phyloP scores from a whole-genome alignment of 2,797 vertebrate species.

The Chelon auratus region DNA sequence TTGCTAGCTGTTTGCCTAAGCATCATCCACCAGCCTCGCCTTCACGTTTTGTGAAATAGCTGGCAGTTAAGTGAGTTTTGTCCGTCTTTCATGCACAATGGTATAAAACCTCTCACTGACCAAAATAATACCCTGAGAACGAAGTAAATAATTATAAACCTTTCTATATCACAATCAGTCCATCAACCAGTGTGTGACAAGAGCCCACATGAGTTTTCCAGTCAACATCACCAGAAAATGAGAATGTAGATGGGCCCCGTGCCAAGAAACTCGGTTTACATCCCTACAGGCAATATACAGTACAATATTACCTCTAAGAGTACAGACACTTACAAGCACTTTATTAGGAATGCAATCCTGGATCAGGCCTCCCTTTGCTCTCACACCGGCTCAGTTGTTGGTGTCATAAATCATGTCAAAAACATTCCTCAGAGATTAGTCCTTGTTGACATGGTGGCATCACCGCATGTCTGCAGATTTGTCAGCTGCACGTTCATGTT shows the following conservation, averaged over 20 bases:
- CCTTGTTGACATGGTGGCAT: background rate
- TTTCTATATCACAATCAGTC: background rate
- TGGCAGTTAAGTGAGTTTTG: no score
- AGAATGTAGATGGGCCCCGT: background rate
- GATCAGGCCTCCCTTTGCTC: background rate
- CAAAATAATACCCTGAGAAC: no score
- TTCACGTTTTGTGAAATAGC: no score
- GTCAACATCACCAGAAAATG: constrained; percentile 7
- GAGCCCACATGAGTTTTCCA: background rate
- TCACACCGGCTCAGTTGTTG: background rate
- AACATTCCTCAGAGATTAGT: background rate
- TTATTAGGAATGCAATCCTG: background rate
- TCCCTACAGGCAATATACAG: constrained; percentile 7
- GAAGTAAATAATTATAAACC: background rate
- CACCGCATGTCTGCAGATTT: background rate
- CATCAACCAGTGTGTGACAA: background rate
- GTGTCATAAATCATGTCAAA: background rate
- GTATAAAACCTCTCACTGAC: background rate
- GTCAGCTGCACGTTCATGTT: no score
- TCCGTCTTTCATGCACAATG: no score
- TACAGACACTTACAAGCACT: background rate
- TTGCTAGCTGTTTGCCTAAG: no score
- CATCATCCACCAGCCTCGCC: no score
- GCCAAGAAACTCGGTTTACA: constrained; percentile 15
- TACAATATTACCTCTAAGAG: background rate